phyloP scores from a whole-genome alignment of 2,113 vertebrate species.

The Xyrauchen texanus region DNA sequence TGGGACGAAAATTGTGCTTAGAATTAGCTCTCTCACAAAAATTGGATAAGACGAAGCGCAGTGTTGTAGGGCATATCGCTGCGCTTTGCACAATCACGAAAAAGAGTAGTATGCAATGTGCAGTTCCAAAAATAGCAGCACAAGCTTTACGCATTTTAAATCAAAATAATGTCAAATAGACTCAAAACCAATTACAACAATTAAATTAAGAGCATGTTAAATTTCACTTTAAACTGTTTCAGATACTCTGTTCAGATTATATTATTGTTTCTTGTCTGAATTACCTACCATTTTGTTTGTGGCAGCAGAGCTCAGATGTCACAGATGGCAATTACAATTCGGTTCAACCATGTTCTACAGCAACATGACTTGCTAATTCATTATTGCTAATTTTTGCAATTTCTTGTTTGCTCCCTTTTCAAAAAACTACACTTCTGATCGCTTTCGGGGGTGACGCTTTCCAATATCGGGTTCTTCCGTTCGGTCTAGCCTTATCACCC shows the following conservation, averaged over 20 bases:
- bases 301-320: conserved; percentile 15
- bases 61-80: no score
- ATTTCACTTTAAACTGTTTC: conserved; percentile 14
- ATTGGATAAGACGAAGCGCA: no score
- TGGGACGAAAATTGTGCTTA: no score
- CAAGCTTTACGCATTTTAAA: background rate
- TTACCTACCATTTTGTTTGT: background rate
- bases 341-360: conserved; percentile 11
- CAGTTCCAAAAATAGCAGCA: no score
- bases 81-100: no score
- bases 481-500: no score
- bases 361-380: conserved; percentile 28
- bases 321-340: conserved; percentile 24
- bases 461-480: no score
- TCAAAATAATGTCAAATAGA: background rate
- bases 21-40: no score
- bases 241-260: background rate
- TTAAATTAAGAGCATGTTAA: background rate
- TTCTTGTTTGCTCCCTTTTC: conserved; percentile 29
- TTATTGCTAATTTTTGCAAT: background rate
- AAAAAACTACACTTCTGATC: no score
- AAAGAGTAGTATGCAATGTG: no score
- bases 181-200: background rate
- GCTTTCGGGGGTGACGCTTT: no score
- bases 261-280: background rate